Conservation (phyloP, 2,888 invertebrate genomes). For the Sthenelais limicola region DNA sequence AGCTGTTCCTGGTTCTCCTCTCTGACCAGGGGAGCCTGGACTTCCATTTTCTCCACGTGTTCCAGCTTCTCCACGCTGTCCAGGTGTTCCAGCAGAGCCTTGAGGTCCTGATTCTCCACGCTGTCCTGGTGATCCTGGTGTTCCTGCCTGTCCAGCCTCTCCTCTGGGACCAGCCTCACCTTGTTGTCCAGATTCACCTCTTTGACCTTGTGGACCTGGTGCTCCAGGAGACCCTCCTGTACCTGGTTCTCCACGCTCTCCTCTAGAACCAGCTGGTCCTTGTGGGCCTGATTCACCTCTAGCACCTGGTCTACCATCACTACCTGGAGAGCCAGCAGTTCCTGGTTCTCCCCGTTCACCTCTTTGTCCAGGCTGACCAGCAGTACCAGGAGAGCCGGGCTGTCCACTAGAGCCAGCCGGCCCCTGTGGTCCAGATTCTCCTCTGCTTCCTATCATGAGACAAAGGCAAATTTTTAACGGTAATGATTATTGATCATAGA, state of each 20-base stretch:
- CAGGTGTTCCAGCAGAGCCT: slow-evolving; percentile 44
- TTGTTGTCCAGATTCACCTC: slow-evolving; percentile 38
- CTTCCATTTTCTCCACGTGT: slow-evolving; percentile 38
- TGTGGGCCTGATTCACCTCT: not conserved
- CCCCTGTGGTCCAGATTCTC: slow-evolving; percentile 8
- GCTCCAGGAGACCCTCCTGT: slow-evolving; percentile 51
- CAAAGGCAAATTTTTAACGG: too few species aligned
- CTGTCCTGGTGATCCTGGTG: slow-evolving; percentile 37
- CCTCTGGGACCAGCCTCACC: slow-evolving; percentile 36
- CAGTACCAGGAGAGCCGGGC: slow-evolving; percentile 32
- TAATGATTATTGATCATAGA: too few species aligned
- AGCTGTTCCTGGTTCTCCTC: slow-evolving; percentile 54
- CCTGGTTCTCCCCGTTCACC: slow-evolving; percentile 1
- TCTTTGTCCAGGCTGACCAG: not conserved
- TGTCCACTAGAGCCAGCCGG: not conserved
- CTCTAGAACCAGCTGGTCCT: not conserved
- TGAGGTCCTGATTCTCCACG: slow-evolving; percentile 45
- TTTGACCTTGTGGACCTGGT: slow-evolving; percentile 30
- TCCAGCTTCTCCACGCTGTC: slow-evolving; percentile 42
- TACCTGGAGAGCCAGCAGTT: slow-evolving; percentile 51
- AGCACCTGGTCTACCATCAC: slow-evolving; percentile 32
- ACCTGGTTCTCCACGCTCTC: slow-evolving; percentile 12
- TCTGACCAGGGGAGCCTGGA: slow-evolving; percentile 1
- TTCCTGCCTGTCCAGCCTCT: slow-evolving; percentile 13
- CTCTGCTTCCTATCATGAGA: too few species aligned